These are phyloP conservation scores for Cryptus viduatorius DNA, from an alignment of 2,888 invertebrate genomes.

Conservation along the genomic window DNA sequence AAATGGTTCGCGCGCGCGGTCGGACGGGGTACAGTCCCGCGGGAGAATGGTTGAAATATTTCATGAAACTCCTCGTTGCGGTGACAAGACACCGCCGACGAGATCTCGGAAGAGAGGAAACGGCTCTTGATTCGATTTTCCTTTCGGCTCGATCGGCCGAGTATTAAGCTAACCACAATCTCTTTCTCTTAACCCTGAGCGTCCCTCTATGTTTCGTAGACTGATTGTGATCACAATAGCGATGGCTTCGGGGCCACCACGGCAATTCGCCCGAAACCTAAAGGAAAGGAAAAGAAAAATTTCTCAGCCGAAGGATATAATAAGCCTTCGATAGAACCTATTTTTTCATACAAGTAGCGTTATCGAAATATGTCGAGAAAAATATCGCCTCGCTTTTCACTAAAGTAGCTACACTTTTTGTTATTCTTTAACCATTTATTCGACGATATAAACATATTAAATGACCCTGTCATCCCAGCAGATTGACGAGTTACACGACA, in stretches of 20 bases:
- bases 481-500: not conserved
- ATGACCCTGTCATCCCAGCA: no score
- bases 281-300: slow-evolving; percentile 1
- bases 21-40: slow-evolving; percentile 34
- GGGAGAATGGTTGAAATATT: slow-evolving; percentile 60
- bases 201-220: not conserved
- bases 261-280: not conserved
- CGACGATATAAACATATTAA: no score
- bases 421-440: no score
- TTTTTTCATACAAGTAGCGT: no score
- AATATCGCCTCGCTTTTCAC: no score
- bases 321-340: not conserved
- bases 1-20: slow-evolving; percentile 30
- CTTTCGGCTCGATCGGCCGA: slow-evolving; percentile 43
- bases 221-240: slow-evolving; percentile 55
- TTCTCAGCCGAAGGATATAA: not conserved
- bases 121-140: slow-evolving; percentile 56
- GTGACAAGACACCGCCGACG: not conserved
- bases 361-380: no score
- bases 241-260: slow-evolving; percentile 3
- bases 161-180: slow-evolving; percentile 22
- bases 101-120: slow-evolving; percentile 5
- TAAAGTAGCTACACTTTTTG: no score
- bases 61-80: slow-evolving; percentile 10
- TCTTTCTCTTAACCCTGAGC: not conserved